Conservation (phyloP, 2,888 invertebrate genomes). For the Macrosiphum euphorbiae region DNA sequence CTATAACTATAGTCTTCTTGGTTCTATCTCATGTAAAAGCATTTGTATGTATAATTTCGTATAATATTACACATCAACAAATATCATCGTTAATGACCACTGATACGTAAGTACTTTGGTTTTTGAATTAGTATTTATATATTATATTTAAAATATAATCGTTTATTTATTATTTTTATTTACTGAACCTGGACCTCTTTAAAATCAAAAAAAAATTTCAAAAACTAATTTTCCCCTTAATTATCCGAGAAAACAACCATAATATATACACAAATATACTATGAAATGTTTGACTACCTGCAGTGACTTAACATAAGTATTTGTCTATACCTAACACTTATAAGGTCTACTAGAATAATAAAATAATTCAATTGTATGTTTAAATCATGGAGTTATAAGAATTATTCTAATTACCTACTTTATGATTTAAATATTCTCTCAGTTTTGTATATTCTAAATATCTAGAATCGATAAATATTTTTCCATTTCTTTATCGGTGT, state of each 20-base stretch:
- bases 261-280: not conserved
- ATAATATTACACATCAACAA: not conserved
- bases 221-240: not conserved
- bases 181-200: not conserved
- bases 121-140: not conserved
- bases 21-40: not conserved
- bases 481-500: not conserved
- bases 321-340: not conserved
- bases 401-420: too few relatives aligned
- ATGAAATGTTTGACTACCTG: not conserved
- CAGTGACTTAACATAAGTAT: not conserved
- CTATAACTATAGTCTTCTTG: not conserved
- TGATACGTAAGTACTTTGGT: not conserved
- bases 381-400: not conserved
- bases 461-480: not conserved
- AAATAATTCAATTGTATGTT: not conserved
- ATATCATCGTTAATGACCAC: not conserved
- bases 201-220: not conserved
- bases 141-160: not conserved
- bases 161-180: not conserved
- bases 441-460: not conserved
- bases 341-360: not conserved
- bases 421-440: not conserved
- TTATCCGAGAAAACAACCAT: not conserved
- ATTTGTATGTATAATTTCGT: not conserved